Conservation (phyloP, 2,888 invertebrate species). For the Linnaemya tessellans region DNA sequence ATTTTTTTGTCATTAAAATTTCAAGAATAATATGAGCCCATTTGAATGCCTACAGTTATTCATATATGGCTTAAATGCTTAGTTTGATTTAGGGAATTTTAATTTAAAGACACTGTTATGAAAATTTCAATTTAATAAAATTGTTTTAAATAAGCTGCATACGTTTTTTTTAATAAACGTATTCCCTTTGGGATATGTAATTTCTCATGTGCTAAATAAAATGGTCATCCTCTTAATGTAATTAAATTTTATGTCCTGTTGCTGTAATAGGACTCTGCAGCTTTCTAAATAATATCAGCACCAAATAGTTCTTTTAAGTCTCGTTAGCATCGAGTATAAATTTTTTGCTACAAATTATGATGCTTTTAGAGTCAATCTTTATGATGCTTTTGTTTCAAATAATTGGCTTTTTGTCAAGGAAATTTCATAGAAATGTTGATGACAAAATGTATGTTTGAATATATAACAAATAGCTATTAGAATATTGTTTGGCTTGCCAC, state of each 20-base stretch:
- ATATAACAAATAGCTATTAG: conserved; percentile 21
- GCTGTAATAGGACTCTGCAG: not conserved
- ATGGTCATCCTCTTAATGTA: not conserved
- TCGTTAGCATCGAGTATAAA: not conserved
- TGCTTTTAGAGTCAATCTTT: conserved; percentile 21
- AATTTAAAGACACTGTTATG: not conserved
- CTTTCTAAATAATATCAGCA: not conserved
- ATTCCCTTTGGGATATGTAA: no score
- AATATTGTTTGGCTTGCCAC: not conserved
- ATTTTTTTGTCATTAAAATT: not conserved
- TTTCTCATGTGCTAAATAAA: not conserved
- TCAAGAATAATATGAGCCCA: conserved; percentile 3
- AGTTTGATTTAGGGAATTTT: not conserved
- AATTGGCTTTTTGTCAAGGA: conserved; percentile 71
- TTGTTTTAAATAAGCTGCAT: no score
- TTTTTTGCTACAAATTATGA: conserved; percentile 46
- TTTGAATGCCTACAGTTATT: not conserved
- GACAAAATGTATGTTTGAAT: conserved; percentile 19
- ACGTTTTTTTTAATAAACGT: no score
- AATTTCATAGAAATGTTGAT: conserved; percentile 49
- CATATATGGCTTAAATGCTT: not conserved
- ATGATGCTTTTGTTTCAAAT: conserved; percentile 60
- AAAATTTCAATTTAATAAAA: not conserved
- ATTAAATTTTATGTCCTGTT: conserved; percentile 17
- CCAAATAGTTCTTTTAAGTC: not conserved